Base-by-base conservation (phyloP, 2,113 vertebrate species). In the Oreochromis spilurus region DNA sequence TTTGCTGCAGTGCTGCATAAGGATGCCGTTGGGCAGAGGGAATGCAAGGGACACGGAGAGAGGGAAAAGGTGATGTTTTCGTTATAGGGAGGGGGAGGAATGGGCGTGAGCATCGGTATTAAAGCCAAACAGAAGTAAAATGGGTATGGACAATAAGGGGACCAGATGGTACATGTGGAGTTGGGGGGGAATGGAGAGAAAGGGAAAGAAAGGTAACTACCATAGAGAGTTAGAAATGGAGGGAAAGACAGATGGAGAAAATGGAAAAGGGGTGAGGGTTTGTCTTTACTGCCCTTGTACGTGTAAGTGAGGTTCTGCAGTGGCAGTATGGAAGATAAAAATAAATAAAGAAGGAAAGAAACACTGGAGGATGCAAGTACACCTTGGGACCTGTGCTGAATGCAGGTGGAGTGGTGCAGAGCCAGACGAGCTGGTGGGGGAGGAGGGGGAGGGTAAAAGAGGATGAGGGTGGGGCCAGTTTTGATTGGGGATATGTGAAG, bases 371-470 rank as follows among this genome's bases (percentile, higher is more conserved):
- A 87, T 57, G 77, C 31, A 79, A 8, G 62, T 14, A 84, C 89
- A 91, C 87, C 90, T 78, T 79, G 94, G 92, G 91, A 93, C 67
- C 87, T 90, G 91, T 86, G 89, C 87, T 88, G 89, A 90, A 88
- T 89, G 92, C 90, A 87, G 87, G 89, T 85, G 65, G 85, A 88
- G 67, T 84, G 88, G 57, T 86, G 91, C 91, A 94, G 89, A 85
- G 92, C 60, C 50, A 87, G 79, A 88, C 26, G 52, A 82, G 85
- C 62, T 82, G 50, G 62, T 31, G 50, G 86, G 38, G 77, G 52
- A 43, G 24, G 50, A 12, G 5, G 65, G 9, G 9, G 50, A 5
- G 5, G 65, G 13, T 19, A 19, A 87, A 60, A 60, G 16, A 9
- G 52, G 82, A 11, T 75, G 36, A 48, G 52, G 70, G 53, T 14